Conservation (phyloP, 2,888 invertebrate genomes). For the Villa cingulata region DNA sequence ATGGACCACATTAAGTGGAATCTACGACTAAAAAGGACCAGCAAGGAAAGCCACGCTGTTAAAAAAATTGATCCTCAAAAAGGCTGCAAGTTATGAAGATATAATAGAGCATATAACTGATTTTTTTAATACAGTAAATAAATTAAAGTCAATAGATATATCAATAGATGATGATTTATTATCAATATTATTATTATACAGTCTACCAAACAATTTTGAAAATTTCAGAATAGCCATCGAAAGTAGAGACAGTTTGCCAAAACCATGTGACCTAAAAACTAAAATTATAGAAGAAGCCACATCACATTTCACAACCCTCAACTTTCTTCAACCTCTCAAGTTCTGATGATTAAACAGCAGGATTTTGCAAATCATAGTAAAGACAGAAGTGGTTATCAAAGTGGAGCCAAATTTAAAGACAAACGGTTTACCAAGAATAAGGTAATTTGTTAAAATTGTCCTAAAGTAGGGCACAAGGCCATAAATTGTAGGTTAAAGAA, state of each 20-base stretch:
- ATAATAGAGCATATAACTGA: constrained; percentile 20
- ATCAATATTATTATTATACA: no score
- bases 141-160: constrained; percentile 20
- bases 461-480: not conserved
- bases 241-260: constrained; percentile 21
- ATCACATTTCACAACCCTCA: no score
- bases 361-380: no score
- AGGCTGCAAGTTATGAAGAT: constrained; percentile 21
- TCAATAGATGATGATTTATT: constrained; percentile 18
- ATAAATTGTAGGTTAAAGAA: not conserved
- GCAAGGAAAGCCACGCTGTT: constrained; percentile 27
- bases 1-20: constrained; percentile 24
- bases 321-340: no score
- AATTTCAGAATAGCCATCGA: constrained; percentile 25
- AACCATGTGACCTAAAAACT: constrained; percentile 21
- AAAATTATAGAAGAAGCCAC: constrained; percentile 21
- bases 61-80: constrained; percentile 23
- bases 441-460: no score
- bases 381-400: no score
- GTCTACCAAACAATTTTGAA: no score
- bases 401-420: no score
- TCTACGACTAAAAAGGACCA: constrained; percentile 25
- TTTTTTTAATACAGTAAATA: constrained; percentile 24
- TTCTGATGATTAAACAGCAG: no score
- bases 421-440: no score